A percentile compares a stretch with the other conserved stretches of the same genome.
Evolutionary conservation across 1,140 invertebrate species (phyloP).

Genomic region (Nebria ingens): DNA sequence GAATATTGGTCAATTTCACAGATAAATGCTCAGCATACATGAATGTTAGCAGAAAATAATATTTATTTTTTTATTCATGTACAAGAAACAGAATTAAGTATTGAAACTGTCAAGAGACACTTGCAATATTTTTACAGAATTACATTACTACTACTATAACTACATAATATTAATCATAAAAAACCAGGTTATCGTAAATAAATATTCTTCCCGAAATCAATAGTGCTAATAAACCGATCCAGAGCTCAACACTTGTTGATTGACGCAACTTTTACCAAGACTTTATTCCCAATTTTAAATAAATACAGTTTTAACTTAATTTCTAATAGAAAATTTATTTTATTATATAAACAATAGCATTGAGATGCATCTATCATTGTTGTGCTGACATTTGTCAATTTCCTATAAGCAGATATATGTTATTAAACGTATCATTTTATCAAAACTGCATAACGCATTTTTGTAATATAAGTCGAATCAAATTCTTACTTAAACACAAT

Average conservation of each 20-base stretch:
- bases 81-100: background rate
- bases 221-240: no score
- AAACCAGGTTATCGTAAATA: background rate
- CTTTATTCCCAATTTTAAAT: no score
- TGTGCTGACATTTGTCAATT: background rate
- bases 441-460: background rate
- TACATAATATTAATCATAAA: background rate
- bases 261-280: no score
- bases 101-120: background rate
- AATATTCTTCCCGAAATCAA: background rate
- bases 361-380: no score
- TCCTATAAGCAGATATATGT: background rate
- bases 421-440: background rate
- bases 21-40: constrained; percentile 8
- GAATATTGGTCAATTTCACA: background rate
- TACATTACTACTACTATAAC: background rate
- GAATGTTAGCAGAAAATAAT: background rate
- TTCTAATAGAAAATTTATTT: no score
- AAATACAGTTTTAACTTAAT: no score
- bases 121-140: constrained; percentile 4
- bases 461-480: background rate
- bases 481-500: no score
- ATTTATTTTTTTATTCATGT: constrained; percentile 9
- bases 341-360: no score
- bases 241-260: no score